Base-by-base conservation (phyloP, 2,797 vertebrate species). In the Macropus fuliginosus region DNA sequence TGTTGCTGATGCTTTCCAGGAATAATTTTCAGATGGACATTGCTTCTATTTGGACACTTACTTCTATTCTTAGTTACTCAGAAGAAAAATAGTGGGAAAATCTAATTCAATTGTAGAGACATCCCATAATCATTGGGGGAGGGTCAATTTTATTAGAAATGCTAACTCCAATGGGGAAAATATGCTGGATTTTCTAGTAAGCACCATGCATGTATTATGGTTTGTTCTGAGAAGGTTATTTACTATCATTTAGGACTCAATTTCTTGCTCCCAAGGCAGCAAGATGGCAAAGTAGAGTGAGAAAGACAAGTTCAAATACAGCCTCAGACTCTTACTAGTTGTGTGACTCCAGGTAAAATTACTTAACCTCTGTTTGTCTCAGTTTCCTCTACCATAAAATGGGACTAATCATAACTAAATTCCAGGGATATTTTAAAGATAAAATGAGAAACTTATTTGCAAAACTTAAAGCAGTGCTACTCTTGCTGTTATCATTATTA, bases 1-100 rank as follows among this genome's bases (percentile, higher is more conserved):
- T 92, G 98, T 95, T 91, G 89, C 95, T 91, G 97, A 97, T 62
- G 74, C 10, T 95, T 94, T 95, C 96, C 94, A 97, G 97, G 96
- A 95, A 46, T 95, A 97, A 97, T 16, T 29, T 14, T 4, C 18
- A 0, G 57, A 66, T 4, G 0, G 16, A 96, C 97, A 95, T 2
- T 55, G 91, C 66, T 94, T 94, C 87, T 34, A 59, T 94, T 95
- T 96, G 95, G 66, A 46, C 54, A 55, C 21, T 57, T 90, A 93
- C 66, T 97, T 98, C 95, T 55, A 66, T 55, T 91, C 74, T 87
- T 87, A 0, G 0, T 10, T 87, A 11, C 40, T 87, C 74, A 87
- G 40, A 50, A 87, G 40, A 50, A 87, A 87, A 87, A 87, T 11
- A 50, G 21, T 27, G 21, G 74, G 74, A 11, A 87, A 50, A 5